Evolutionary conservation across 2,113 vertebrate genomes (phyloP).

Genomic region (Lepidothrix coronata): DNA sequence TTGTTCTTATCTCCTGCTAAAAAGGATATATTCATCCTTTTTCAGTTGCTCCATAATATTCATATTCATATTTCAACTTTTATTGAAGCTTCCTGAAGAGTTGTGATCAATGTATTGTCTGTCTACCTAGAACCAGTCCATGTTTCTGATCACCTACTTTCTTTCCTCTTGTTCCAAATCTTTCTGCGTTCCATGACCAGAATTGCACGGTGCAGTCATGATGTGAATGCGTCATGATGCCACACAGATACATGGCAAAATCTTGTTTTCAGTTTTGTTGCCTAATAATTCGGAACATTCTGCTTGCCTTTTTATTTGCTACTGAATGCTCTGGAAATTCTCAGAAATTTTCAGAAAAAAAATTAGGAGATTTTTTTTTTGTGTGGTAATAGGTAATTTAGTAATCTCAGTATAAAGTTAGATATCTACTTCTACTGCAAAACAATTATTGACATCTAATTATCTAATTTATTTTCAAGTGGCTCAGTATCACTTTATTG

Average conservation of each 20-base stretch:
- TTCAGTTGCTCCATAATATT: not conserved
- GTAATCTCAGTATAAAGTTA: not conserved
- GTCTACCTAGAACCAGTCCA: not conserved
- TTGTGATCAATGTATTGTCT: not conserved
- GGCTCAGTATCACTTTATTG: not conserved
- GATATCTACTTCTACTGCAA: not conserved
- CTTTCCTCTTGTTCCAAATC: not conserved
- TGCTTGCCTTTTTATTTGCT: not conserved
- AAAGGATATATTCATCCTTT: not conserved
- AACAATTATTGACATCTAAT: not conserved
- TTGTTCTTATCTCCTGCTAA: not conserved
- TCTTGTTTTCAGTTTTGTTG: not conserved
- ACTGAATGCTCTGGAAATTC: not conserved
- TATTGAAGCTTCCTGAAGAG: not conserved
- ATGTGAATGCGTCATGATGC: not conserved
- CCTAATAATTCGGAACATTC: not conserved
- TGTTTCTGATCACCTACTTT: not conserved
- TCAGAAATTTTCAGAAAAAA: not conserved
- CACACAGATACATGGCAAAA: not conserved
- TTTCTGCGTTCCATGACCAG: not conserved
- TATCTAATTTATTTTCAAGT: not conserved
- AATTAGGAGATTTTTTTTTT: not conserved
- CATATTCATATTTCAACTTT: not conserved
- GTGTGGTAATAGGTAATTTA: not conserved
- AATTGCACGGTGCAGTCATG: not conserved